These are phyloP conservation scores for Torymus aiolomorphi DNA, from an alignment of 2,888 invertebrate species.

Conservation along the genomic window DNA sequence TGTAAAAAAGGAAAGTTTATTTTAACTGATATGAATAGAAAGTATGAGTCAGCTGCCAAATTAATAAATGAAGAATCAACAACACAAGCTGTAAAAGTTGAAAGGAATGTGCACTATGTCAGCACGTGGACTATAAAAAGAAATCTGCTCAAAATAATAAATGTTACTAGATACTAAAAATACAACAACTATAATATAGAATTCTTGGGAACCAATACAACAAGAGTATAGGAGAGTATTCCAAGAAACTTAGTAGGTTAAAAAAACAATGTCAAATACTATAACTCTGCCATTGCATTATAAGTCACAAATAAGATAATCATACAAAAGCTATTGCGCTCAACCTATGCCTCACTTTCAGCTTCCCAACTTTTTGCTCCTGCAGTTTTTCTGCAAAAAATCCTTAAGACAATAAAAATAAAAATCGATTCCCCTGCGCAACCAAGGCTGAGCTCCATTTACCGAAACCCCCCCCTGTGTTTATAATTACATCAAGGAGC, in stretches of 20 bases:
- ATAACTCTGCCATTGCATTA: not conserved
- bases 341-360: no score
- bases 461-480: no score
- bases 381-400: no score
- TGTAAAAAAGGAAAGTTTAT: no score
- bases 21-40: not conserved
- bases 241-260: not conserved
- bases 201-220: not conserved
- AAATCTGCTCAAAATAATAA: conserved; percentile 43
- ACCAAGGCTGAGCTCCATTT: no score
- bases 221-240: not conserved
- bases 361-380: no score
- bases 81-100: not conserved
- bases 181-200: conserved; percentile 11
- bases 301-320: no score
- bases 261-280: not conserved
- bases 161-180: conserved; percentile 38
- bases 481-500: no score
- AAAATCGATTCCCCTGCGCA: no score
- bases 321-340: no score
- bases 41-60: not conserved
- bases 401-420: no score
- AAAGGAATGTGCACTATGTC: conserved; percentile 6
- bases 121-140: conserved; percentile 12
- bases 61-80: not conserved